phyloP scores from a whole-genome alignment of 1,140 invertebrate species.

The Bombus balteatus region DNA sequence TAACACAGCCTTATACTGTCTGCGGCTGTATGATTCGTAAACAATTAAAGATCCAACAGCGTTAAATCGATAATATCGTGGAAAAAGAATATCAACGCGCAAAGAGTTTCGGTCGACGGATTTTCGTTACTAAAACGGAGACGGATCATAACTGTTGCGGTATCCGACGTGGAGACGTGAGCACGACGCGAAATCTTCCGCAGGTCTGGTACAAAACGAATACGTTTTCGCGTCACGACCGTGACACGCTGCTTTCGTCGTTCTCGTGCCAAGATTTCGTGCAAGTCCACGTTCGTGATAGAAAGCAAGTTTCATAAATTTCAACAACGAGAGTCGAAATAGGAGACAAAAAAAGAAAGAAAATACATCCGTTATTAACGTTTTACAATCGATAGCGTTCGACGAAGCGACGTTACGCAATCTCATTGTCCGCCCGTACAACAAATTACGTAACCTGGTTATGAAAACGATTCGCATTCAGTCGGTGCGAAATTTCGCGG shows the following conservation, averaged over 20 bases:
- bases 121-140: conserved; percentile 64
- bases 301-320: background rate
- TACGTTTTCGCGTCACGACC: too few species aligned
- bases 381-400: conserved; percentile 14
- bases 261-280: conserved; percentile 18
- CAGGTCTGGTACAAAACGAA: too few species aligned
- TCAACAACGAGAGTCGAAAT: background rate
- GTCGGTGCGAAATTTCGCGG: conserved; percentile 35
- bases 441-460: conserved; percentile 39
- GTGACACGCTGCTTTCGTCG: background rate
- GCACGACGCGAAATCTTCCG: background rate
- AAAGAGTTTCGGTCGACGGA: conserved; percentile 43
- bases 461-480: conserved; percentile 35
- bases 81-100: conserved; percentile 5
- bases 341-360: too few species aligned
- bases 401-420: conserved; percentile 32
- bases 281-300: background rate
- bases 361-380: conserved; percentile 25
- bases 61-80: conserved; percentile 35
- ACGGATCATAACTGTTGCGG: conserved; percentile 51
- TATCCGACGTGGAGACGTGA: background rate
- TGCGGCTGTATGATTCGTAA: too few species aligned
- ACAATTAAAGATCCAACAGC: background rate
- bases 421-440: background rate
- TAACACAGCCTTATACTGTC: too few species aligned